phyloP scores from a whole-genome alignment of 2,888 invertebrate genomes.

The Escarpia spicata region DNA sequence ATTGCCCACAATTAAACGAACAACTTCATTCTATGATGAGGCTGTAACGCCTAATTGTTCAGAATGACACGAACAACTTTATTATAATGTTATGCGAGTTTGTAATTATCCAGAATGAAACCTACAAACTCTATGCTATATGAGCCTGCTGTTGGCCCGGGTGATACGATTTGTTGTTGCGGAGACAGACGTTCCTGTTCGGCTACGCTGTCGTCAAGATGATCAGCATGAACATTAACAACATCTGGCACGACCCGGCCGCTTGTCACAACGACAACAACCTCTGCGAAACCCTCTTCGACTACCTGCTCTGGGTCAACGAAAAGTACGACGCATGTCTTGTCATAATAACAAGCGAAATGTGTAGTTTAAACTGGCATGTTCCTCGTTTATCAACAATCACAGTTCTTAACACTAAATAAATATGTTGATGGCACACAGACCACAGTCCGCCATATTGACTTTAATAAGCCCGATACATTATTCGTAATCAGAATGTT shows the following conservation, averaged over 20 bases:
- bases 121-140: no score
- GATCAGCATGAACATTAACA: neutral
- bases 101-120: no score
- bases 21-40: no score
- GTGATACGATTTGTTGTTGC: neutral
- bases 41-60: no score
- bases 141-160: neutral
- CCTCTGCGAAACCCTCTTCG: neutral
- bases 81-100: no score
- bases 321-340: neutral
- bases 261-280: neutral
- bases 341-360: neutral
- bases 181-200: neutral
- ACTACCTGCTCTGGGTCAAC: neutral
- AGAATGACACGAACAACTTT: no score
- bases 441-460: no score
- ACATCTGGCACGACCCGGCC: neutral
- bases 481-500: no score
- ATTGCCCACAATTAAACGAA: no score
- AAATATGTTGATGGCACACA: no score
- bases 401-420: no score
- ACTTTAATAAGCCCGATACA: no score
- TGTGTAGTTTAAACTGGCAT: neutral
- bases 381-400: neutral
- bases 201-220: neutral